These are phyloP conservation scores for Gymnoscopelus braueri DNA, from an alignment of 2,797 vertebrate genomes.

Conservation along the genomic window DNA sequence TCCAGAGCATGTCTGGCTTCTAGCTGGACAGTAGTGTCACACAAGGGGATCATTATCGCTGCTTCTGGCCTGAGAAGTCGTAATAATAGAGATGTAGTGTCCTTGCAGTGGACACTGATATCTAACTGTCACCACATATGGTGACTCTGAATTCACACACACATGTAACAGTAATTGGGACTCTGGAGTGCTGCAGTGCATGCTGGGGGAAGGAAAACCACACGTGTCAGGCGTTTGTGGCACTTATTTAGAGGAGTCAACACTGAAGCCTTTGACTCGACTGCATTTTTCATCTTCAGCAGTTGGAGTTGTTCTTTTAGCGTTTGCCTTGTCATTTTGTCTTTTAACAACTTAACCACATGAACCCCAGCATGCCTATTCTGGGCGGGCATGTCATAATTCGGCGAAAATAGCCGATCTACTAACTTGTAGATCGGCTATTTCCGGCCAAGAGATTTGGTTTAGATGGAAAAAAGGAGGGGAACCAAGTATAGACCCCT, in stretches of 20 bases:
- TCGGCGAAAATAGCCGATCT: too few relatives aligned
- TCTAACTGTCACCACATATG: constrained; percentile 25
- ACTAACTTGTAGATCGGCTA: too few relatives aligned
- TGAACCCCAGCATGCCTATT: too few relatives aligned
- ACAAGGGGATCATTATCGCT: neutral
- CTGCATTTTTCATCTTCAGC: constrained; percentile 23
- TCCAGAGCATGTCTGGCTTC: too few relatives aligned
- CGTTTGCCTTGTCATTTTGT: constrained; percentile 37
- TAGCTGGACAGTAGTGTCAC: too few relatives aligned
- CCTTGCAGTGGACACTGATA: constrained; percentile 1
- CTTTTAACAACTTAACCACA: constrained; percentile 16
- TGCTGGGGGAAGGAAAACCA: neutral
- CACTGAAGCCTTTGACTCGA: constrained; percentile 14
- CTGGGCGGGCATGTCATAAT: too few relatives aligned
- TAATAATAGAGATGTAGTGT: constrained; percentile 13
- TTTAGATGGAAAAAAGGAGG: too few relatives aligned
- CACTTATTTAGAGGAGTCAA: constrained; percentile 20
- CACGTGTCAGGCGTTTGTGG: neutral
- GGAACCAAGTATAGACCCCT: too few relatives aligned
- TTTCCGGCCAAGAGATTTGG: too few relatives aligned
- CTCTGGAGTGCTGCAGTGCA: constrained; percentile 10
- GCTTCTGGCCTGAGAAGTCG: constrained; percentile 10
- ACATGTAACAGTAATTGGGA: constrained; percentile 30
- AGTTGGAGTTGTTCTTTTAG: constrained; percentile 33
- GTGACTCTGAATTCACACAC: constrained; percentile 17